Evolutionary conservation across 2,888 invertebrate species (phyloP).

Genomic region (Lordiphosa andalusiaca): DNA sequence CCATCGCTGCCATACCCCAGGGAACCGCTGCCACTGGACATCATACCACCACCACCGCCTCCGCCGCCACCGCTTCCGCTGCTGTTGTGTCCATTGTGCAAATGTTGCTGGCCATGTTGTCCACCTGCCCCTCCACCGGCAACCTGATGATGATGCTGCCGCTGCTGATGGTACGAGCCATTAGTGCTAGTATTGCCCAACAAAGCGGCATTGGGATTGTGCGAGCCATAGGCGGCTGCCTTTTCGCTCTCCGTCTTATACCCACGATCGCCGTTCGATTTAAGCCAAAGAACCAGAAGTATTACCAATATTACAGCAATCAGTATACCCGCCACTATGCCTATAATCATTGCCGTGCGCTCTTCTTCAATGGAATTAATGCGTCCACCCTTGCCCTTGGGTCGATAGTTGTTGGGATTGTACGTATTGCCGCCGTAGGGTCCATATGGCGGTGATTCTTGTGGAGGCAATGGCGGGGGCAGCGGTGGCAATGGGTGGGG

Average conservation of each 20-base stretch:
- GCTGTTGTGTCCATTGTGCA: conserved; percentile 32
- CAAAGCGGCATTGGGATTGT: conserved; percentile 90
- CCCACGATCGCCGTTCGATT: conserved; percentile 91
- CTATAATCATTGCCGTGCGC: conserved; percentile 89
- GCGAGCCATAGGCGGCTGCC: conserved; percentile 83
- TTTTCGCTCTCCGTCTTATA: conserved; percentile 95
- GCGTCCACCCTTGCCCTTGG: conserved; percentile 80
- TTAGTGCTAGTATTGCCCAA: conserved; percentile 84
- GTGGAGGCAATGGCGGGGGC: conserved; percentile 74
- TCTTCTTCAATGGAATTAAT: conserved; percentile 87
- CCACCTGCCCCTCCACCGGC: conserved; percentile 34
- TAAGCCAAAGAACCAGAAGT: conserved; percentile 93
- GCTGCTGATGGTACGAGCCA: conserved; percentile 80
- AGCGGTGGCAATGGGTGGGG: conserved; percentile 65
- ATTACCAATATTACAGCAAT: conserved; percentile 95
- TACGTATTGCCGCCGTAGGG: conserved; percentile 70
- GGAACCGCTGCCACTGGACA: conserved; percentile 68
- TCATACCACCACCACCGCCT: conserved; percentile 64
- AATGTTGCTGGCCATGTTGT: conserved; percentile 50
- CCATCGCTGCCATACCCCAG: conserved; percentile 78
- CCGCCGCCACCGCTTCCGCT: conserved; percentile 71
- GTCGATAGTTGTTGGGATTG: conserved; percentile 77
- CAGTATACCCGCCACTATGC: conserved; percentile 93
- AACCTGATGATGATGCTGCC: conserved; percentile 76
- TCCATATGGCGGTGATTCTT: conserved; percentile 65